Evolutionary conservation across 2,797 vertebrate species (phyloP).

Genomic region (Eulemur rubriventer): DNA sequence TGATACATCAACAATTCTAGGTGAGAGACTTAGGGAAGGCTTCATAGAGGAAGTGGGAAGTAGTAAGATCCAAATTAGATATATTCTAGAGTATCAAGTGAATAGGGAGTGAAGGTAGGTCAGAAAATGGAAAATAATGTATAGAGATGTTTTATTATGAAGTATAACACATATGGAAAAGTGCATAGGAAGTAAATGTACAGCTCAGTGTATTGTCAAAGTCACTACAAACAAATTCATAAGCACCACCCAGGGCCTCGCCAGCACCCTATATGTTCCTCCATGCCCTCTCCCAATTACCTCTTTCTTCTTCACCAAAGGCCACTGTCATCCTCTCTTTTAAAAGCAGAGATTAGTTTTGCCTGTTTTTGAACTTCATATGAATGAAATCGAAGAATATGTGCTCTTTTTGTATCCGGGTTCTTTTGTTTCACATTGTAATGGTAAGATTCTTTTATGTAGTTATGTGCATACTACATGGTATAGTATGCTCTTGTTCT

Average conservation of each 20-base stretch:
- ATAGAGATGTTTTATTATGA: neutral
- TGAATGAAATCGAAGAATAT: neutral
- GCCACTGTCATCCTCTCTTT: neutral
- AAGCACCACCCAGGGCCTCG: neutral
- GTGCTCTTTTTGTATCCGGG: neutral
- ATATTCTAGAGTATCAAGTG: neutral
- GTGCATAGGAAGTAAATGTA: neutral
- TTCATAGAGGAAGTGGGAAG: neutral
- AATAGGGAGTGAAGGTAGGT: neutral
- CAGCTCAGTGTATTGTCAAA: neutral
- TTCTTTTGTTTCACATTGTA: neutral
- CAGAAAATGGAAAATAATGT: neutral
- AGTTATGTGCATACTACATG: neutral
- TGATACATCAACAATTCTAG: neutral
- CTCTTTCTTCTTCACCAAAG: neutral
- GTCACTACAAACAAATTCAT: neutral
- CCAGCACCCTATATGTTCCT: neutral
- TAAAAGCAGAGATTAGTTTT: neutral
- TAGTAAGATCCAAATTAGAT: neutral
- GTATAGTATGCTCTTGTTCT: neutral
- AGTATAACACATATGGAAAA: neutral
- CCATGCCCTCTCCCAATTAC: neutral
- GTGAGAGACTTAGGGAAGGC: neutral
- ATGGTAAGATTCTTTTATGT: neutral
- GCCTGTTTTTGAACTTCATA: neutral